Base-by-base conservation (phyloP, 2,797 vertebrate genomes). In the Potorous gilbertii region DNA sequence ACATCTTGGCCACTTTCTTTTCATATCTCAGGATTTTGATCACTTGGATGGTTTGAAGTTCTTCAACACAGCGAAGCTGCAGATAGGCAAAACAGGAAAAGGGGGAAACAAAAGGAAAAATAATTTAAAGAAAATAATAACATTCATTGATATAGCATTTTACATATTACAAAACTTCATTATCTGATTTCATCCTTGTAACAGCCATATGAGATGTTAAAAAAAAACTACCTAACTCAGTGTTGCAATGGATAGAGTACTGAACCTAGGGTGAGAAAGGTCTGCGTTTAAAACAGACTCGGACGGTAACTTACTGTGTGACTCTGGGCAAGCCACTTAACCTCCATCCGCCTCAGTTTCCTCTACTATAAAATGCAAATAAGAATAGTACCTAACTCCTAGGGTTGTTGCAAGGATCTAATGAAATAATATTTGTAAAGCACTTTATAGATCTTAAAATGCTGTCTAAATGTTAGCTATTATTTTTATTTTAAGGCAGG, bases 1-100 rank as follows among this genome's bases (percentile, higher is more conserved):
- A 99, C 99, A 99, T 99, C 93, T 98, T 99, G 0, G 99, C 99
- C 66, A 99, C 98, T 97, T 99, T 99, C 98, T 99, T 99, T 98
- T 99, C 99, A 4, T 99, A 99, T 74, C 98, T 99, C 97, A 99
- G 97, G 98, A 99, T 99, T 98, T 99, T 99, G 96, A 99, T 98
- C 94, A 99, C 99, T 98, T 99, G 99, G 95, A 99, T 97, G 0
- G 99, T 99, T 98, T 99, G 99, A 93, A 99, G 99, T 95, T 99
- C 99, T 98, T 99, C 98, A 96, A 99, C 99, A 97, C 98, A 99
- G 89, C 98, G 99, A 97, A 99, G 98, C 99, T 99, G 66, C 5
- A 98, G 46, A 96, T 96, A 87, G 91, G 55, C 97, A 95, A 97
- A 55, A 95, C 46, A 93, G 91, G 74, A 95, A 56, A 46, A 0